A percentile compares a stretch with the other conserved stretches of the same genome.
phyloP scores from a whole-genome alignment of 2,888 invertebrate genomes.

The Ophion costatus region DNA sequence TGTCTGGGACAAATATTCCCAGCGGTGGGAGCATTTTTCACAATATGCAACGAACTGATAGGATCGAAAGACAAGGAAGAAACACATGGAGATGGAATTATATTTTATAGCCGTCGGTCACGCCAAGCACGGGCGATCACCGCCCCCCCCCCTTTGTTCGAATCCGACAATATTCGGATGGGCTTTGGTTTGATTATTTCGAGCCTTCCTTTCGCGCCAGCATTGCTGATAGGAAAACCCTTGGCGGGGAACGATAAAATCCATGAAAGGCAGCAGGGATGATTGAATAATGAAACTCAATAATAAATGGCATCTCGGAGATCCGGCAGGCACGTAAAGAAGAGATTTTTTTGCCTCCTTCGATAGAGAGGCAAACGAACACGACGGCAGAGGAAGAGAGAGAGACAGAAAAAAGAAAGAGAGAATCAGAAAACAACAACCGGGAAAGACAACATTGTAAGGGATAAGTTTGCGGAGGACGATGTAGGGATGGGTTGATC shows the following conservation, averaged over 20 bases:
- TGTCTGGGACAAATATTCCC: not conserved
- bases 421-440: too few species aligned
- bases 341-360: not conserved
- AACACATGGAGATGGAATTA: not conserved
- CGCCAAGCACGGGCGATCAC: conserved; percentile 73
- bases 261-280: not conserved
- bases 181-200: not conserved
- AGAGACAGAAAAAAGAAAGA: too few species aligned
- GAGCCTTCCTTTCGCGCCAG: not conserved
- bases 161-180: not conserved
- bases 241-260: not conserved
- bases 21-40: not conserved
- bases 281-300: not conserved
- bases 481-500: conserved; percentile 48
- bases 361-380: not conserved
- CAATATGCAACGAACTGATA: not conserved
- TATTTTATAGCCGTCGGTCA: conserved; percentile 69
- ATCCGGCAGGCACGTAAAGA: not conserved
- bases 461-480: not conserved
- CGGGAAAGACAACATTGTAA: not conserved
- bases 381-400: too few species aligned
- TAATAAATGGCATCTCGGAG: not conserved
- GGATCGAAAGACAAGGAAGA: not conserved
- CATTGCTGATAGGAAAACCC: not conserved
- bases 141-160: conserved; percentile 23